phyloP scores from a whole-genome alignment of 2,113 vertebrate species.

The Anhinga anhinga region DNA sequence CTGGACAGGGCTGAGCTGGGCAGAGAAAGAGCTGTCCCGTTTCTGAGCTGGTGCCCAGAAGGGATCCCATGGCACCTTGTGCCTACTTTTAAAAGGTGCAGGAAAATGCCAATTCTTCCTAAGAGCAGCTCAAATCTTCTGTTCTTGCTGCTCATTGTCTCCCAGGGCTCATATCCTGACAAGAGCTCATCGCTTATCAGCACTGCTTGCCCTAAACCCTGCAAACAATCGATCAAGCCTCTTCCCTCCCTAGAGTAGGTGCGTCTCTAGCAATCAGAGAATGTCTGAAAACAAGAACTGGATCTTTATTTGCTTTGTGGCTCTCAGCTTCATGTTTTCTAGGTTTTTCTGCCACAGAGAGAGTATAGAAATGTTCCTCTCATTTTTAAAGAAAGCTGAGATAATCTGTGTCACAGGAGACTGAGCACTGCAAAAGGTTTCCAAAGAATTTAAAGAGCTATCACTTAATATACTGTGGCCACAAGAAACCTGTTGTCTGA shows the following conservation, averaged over 20 bases:
- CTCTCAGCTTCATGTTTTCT: not conserved
- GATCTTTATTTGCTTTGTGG: not conserved
- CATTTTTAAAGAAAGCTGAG: not conserved
- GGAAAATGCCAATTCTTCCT: not conserved
- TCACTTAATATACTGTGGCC: not conserved
- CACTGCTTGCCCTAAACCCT: not conserved
- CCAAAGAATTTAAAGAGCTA: not conserved
- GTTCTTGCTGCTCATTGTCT: not conserved
- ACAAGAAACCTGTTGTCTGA: not conserved
- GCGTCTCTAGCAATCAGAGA: not conserved
- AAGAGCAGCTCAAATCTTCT: not conserved
- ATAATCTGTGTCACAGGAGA: not conserved
- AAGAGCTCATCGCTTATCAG: not conserved
- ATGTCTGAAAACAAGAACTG: not conserved
- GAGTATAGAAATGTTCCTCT: not conserved
- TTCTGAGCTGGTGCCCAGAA: not conserved
- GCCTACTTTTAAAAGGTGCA: not conserved
- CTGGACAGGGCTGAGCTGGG: not conserved
- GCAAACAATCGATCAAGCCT: not conserved
- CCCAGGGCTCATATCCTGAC: not conserved
- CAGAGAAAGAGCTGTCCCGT: not conserved
- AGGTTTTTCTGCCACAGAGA: not conserved
- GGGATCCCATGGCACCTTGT: not conserved
- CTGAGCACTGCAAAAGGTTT: not conserved
- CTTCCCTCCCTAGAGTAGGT: not conserved